phyloP scores from a whole-genome alignment of 2,888 invertebrate genomes.

The Idaea biselata region DNA sequence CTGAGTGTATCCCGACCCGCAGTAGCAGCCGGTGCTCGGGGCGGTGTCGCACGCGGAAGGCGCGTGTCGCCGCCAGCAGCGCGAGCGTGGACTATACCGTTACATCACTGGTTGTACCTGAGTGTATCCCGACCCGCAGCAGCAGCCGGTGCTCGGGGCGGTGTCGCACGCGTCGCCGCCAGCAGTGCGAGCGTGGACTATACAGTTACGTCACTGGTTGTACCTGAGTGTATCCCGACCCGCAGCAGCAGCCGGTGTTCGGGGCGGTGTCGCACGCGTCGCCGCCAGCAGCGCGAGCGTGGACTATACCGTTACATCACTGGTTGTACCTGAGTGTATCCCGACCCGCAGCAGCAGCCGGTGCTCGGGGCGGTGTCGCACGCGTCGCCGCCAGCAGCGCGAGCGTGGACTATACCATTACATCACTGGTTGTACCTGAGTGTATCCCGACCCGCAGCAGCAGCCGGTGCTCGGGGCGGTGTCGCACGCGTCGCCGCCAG shows the following conservation, averaged over 20 bases:
- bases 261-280: slow-evolving; percentile 92
- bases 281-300: slow-evolving; percentile 94
- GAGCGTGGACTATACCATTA: slow-evolving; percentile 92
- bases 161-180: slow-evolving; percentile 92
- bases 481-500: slow-evolving; percentile 93
- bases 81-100: neutral
- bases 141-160: slow-evolving; percentile 94
- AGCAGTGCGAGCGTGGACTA: slow-evolving; percentile 92
- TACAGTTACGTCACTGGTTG: slow-evolving; percentile 89
- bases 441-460: slow-evolving; percentile 96
- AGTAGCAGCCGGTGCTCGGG: no score
- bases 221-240: slow-evolving; percentile 95
- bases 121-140: slow-evolving; percentile 94
- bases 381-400: slow-evolving; percentile 93
- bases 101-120: slow-evolving; percentile 41
- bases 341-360: slow-evolving; percentile 95
- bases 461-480: slow-evolving; percentile 92
- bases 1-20: no score
- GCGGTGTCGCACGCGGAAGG: no score
- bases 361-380: slow-evolving; percentile 93
- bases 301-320: slow-evolving; percentile 91
- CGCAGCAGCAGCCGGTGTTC: slow-evolving; percentile 94
- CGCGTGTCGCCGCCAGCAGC: no score
- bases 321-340: slow-evolving; percentile 91
- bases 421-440: slow-evolving; percentile 90